Evolutionary conservation across 2,113 vertebrate genomes (phyloP), one percentile per base, ranked within the genome.

Genomic region (Percopsis transmontana): DNA sequence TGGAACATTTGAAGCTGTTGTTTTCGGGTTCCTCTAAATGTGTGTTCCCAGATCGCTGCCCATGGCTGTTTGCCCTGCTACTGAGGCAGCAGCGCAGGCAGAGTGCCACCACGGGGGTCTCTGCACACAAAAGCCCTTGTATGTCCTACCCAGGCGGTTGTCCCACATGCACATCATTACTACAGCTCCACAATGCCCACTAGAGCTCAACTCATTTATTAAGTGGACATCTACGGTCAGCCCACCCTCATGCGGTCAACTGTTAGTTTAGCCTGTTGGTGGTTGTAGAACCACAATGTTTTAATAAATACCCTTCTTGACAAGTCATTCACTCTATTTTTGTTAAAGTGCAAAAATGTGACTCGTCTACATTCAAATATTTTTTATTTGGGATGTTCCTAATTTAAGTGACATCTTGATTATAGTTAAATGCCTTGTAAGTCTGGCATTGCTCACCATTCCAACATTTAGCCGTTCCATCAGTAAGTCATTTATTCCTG

Each of bases 121-220:
- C 68, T n/a, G 19, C 45, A 60, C 53, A 82, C 64, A 80, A 74
- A 71, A 76, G 72, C 38, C 50, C 55, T 19, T 69, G 55, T 72
- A 24, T 44, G 19, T 9, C 39, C 55, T 19, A 23, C 33, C 58
- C 39, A 64, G 44, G 10, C 58, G 1, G 63, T 48, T 11, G 51
- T 52, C 69, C 67, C 80, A 66, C 44, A 50, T 87, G 81, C 55
- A 68, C 72, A 66, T 27, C 74, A 80, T 87, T 79, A 80, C 70
- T 71, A 52, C 33, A 66, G 24, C 60, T 48, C 39, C 38, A 77
- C 62, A 68, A 68, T 5, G 58, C 45, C 67, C 59, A 40, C 38
- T 42, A 57, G 55, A 55, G 50, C 66, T 86, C 74, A 78, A 74
- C 39, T 68, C 72, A 68, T 68, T 63, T 47, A 68, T 75, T 66